Evolutionary conservation across 2,113 vertebrate species (phyloP), one percentile per base, ranked within the genome.

Genomic region (Chelonoidis abingdonii): DNA sequence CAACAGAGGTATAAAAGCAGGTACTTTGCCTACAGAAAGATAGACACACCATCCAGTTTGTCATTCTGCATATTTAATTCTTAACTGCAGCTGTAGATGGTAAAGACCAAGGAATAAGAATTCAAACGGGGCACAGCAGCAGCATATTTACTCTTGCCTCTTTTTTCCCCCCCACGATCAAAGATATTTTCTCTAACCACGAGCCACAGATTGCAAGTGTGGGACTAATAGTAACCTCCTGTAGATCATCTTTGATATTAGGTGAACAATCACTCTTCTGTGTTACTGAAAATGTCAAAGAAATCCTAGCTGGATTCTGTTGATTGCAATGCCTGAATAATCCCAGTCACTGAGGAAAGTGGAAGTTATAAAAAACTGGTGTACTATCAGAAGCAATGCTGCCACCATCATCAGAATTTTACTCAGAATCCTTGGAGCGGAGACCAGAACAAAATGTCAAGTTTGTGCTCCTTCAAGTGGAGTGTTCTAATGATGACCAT

Each of bases 321-420:
- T 89, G 50, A 49, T 83, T 91, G 65, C 59, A 94, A 54, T 4
- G 22, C n/a, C 12, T 31, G 56, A 86, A 80, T 84, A 88, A 95
- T 21, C n/a, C 17, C 4, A 62, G 10, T 31, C 92, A 78, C 16
- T 4, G 24, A 86, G 22, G 21, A 89, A 38, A 22, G 19, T 22
- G 65, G 5, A 94, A 89, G 35, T 75, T 7, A 75, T 93, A 93
- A 72, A 38, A 72, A 93, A 87, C 38, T 86, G 53, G 65, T 95
- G 87, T 83, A 85, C 54, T 84, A 88, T 62, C 41, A 85, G 80
- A 85, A 94, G 88, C 80, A 91, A 89, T 91, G 5, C 52, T 75
- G 84, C 24, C 29, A 65, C 14, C 53, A 62, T 29, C 57, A 62
- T 31, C 52, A 53, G 17, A 6, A 87, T 88, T 93, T 95, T 80